Conservation (phyloP, 1,140 invertebrate species). For the Bombyx mandarina region DNA sequence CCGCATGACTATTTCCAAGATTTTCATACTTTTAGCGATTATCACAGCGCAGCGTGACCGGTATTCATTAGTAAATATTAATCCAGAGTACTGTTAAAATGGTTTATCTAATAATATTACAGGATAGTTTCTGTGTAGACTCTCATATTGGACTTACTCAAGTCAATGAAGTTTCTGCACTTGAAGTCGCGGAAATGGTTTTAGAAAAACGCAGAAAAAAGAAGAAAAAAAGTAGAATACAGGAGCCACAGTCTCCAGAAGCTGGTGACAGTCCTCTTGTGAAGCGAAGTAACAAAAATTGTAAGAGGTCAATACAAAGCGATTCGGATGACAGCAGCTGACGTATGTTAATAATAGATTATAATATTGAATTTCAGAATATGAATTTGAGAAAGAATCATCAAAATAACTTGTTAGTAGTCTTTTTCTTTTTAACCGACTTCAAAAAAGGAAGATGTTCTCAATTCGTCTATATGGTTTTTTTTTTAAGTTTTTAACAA, state of each 20-base stretch:
- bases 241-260: neutral
- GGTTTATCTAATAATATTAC: slow-evolving; percentile 12
- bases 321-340: slow-evolving; percentile 56
- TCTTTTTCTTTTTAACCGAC: too few species aligned
- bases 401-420: too few species aligned
- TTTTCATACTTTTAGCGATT: too few species aligned
- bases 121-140: slow-evolving; percentile 68
- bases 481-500: too few species aligned
- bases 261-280: slow-evolving; percentile 40
- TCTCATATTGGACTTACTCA: slow-evolving; percentile 58
- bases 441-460: too few species aligned
- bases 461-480: too few species aligned
- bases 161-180: slow-evolving; percentile 48
- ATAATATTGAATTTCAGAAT: too few species aligned
- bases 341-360: neutral
- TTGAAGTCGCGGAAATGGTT: slow-evolving; percentile 58
- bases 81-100: too few species aligned
- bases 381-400: too few species aligned
- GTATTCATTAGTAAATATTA: too few species aligned
- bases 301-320: slow-evolving; percentile 36
- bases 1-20: too few species aligned
- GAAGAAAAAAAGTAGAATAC: slow-evolving; percentile 25
- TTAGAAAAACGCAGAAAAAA: slow-evolving; percentile 44
- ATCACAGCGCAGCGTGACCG: too few species aligned
- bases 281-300: slow-evolving; percentile 29